Evolutionary conservation across 2,888 invertebrate genomes (phyloP), one percentile per base, ranked within the genome.

Genomic region (Heteromyza rotundicornis): DNA sequence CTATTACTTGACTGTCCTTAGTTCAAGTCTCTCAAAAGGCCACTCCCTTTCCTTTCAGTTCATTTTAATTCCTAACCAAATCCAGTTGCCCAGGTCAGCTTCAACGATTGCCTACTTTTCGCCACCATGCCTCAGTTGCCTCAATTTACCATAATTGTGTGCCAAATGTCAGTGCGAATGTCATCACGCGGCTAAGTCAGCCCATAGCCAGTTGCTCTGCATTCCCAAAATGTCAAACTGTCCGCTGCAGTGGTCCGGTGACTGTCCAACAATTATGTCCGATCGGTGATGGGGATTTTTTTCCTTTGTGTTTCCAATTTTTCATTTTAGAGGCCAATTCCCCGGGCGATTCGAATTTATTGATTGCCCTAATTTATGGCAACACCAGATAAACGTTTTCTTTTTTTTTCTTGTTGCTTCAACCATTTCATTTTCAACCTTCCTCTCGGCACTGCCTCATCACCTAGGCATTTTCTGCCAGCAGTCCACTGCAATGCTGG

Each of bases 321-420:
- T 27, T 27, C 10, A 27, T 5, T 27, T 40, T 14, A n/a, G 40
- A 12, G 40, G 40, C 40, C 40, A n/a, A 40, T 8, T 27, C 40
- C 40, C n/a, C 14, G n/a, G n/a, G n/a, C 40, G 40, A 40, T 40
- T 7, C 20, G 17, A 47, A 47, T 20, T 47, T 47, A 47, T 47
- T 47, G 47, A 47, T 47, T 47, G 47, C 20, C 47, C 19, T 47
- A 19, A 47, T 47, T 47, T 47, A 47, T 47, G 19, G 47, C 19
- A 47, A 47, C 20, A 20, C 47, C 47, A 47, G 17, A 5, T 17
- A 47, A 20, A 20, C 47, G 19, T 5, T 40, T 27, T 27, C 10
- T 27, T 27, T 27, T 27, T 27, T 27, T 27, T 5, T 27, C 5
- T 27, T 27, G 5, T 27, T 27, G 27, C 27, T 27, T 27, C n/a